phyloP scores from a whole-genome alignment of 1,140 invertebrate species.

The Goniozus legneri region DNA sequence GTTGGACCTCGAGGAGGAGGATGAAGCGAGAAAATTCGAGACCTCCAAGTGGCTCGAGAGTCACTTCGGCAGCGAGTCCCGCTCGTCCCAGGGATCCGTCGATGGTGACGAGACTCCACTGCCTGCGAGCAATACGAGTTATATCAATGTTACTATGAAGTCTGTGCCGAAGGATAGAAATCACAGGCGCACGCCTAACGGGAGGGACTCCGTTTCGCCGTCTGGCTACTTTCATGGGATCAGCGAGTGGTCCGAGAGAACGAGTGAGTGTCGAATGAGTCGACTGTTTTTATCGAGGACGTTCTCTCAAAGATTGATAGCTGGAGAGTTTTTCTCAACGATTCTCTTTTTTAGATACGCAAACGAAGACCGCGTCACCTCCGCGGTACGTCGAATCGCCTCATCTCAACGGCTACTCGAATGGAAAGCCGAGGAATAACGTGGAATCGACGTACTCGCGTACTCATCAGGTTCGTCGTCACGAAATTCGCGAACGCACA shows the following conservation, averaged over 20 bases:
- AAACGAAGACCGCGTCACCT: constrained; percentile 31
- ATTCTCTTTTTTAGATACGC: constrained; percentile 25
- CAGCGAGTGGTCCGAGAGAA: constrained; percentile 73
- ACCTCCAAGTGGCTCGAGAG: constrained; percentile 86
- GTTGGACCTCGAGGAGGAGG: constrained; percentile 80
- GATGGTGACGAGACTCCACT: constrained; percentile 49
- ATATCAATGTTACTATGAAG: constrained; percentile 77
- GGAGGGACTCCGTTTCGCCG: constrained; percentile 43
- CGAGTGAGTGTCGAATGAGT: too few species aligned
- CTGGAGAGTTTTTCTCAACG: neutral
- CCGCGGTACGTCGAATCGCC: constrained; percentile 24
- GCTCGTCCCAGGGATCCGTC: constrained; percentile 68
- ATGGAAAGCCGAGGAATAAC: constrained; percentile 28
- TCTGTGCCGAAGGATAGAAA: constrained; percentile 51
- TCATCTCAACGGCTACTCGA: constrained; percentile 28
- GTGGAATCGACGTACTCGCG: constrained; percentile 32
- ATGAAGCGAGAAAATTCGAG: constrained; percentile 82
- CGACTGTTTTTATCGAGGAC: constrained; percentile 32
- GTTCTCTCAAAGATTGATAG: constrained; percentile 10
- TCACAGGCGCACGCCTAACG: neutral
- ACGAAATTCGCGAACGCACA: constrained; percentile 23
- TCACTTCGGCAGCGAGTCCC: constrained; percentile 83
- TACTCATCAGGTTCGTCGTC: constrained; percentile 31
- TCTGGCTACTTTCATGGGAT: constrained; percentile 67
- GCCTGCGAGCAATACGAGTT: constrained; percentile 60